phyloP scores from a whole-genome alignment of 2,888 invertebrate species.

The Willowsia nigromaculata region DNA sequence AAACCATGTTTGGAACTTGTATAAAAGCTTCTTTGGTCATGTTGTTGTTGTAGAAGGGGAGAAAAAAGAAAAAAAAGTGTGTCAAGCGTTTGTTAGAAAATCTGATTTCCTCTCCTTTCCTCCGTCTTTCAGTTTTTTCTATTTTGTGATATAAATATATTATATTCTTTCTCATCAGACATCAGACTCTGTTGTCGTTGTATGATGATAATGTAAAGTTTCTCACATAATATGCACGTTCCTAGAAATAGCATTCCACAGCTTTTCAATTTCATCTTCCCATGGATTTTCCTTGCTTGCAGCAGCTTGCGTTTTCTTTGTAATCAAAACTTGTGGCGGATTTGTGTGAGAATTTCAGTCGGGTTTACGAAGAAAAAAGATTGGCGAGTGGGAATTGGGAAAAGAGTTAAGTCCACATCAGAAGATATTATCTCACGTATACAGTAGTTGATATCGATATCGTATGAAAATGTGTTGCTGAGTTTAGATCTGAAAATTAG shows the following conservation, averaged over 20 bases:
- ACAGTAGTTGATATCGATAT: too few species aligned
- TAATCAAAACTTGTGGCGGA: background rate
- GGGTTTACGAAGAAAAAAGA: background rate
- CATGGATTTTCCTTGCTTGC: background rate
- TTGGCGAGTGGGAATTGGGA: background rate
- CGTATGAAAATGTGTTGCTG: too few species aligned
- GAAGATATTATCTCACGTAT: too few species aligned
- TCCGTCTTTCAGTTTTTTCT: background rate
- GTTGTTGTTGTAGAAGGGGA: background rate
- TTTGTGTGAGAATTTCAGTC: background rate
- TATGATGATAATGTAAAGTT: background rate
- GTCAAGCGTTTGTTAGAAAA: conserved; percentile 59
- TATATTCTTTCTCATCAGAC: background rate
- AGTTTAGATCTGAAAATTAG: too few species aligned
- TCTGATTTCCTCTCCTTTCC: conserved; percentile 48
- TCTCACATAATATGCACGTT: background rate
- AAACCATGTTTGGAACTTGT: conserved; percentile 42
- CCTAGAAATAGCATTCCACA: background rate
- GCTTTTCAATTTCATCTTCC: background rate
- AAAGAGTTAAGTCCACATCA: background rate
- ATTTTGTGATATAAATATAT: background rate
- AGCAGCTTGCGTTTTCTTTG: background rate
- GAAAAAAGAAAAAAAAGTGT: conserved; percentile 53
- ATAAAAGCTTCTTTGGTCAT: background rate
- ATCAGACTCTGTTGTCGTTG: background rate